A percentile compares a stretch with the other conserved stretches of the same genome.
These are phyloP conservation scores for Hymenochirus boettgeri DNA, from an alignment of 2,113 vertebrate genomes.

Conservation along the genomic window DNA sequence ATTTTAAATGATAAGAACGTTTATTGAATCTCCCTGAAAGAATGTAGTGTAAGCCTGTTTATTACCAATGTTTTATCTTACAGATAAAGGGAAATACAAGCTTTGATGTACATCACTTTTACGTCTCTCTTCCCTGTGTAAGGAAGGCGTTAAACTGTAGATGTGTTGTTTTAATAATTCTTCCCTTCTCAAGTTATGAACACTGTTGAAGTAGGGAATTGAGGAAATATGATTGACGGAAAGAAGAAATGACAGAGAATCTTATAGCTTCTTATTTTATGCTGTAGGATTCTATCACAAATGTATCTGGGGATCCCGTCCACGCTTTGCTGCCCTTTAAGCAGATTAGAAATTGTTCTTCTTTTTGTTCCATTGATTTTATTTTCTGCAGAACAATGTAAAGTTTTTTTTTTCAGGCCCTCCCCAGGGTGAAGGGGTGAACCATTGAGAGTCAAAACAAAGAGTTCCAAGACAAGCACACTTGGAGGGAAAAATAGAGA, in stretches of 20 bases:
- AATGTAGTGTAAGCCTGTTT: no score
- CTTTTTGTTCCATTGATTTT: slow-evolving; percentile 43
- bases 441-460: neutral
- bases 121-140: neutral
- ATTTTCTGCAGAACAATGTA: slow-evolving; percentile 39
- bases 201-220: slow-evolving; percentile 11
- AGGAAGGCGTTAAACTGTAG: slow-evolving; percentile 5
- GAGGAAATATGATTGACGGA: slow-evolving; percentile 1
- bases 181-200: neutral
- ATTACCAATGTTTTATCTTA: no score
- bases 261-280: neutral
- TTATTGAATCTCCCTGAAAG: no score
- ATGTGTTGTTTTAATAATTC: slow-evolving; percentile 12
- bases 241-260: slow-evolving; percentile 9
- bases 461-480: slow-evolving; percentile 14
- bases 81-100: no score
- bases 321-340: slow-evolving; percentile 47
- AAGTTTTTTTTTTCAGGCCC: slow-evolving; percentile 36
- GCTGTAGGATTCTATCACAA: neutral
- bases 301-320: slow-evolving; percentile 4
- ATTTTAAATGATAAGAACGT: no score
- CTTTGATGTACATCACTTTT: no score
- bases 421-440: neutral
- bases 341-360: slow-evolving; percentile 41
- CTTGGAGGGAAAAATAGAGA: slow-evolving; percentile 7